Percentiles rank a stretch among this genome's conserved stretches.
Evolutionary conservation across 2,888 invertebrate genomes (phyloP).

Genomic region (Tinea trinotella): DNA sequence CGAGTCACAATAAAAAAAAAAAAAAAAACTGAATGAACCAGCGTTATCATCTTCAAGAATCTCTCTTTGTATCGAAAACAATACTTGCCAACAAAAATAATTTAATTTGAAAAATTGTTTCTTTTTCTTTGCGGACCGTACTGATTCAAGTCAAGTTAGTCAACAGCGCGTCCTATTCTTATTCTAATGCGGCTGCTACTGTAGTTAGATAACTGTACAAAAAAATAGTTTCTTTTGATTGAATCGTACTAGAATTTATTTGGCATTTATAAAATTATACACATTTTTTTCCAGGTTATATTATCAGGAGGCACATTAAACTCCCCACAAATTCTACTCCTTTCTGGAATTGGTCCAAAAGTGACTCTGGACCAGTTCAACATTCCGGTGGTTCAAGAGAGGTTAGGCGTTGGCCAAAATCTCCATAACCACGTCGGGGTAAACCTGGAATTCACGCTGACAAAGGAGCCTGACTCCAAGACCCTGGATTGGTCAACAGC

Average conservation of each 20-base stretch:
- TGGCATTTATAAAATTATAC: background rate
- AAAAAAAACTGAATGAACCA: too few species aligned
- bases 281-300: constrained; percentile 51
- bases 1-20: too few species aligned
- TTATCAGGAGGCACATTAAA: constrained; percentile 77
- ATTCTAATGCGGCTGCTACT: too few species aligned
- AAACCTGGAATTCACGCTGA: constrained; percentile 67
- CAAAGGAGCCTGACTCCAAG: constrained; percentile 59
- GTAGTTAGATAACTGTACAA: too few species aligned
- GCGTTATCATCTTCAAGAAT: too few species aligned
- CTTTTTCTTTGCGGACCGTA: too few species aligned
- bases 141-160: too few species aligned
- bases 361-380: constrained; percentile 71
- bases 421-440: constrained; percentile 79
- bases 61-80: too few species aligned
- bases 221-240: background rate
- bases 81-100: too few species aligned
- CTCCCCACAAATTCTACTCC: constrained; percentile 76
- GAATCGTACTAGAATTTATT: background rate
- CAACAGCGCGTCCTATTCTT: too few species aligned
- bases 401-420: constrained; percentile 80
- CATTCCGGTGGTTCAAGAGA: constrained; percentile 72
- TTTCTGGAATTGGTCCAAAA: constrained; percentile 78
- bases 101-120: too few species aligned
- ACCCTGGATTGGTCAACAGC: constrained; percentile 75